Base-by-base conservation (phyloP, 2,113 vertebrate species). In the Halcyon senegalensis region DNA sequence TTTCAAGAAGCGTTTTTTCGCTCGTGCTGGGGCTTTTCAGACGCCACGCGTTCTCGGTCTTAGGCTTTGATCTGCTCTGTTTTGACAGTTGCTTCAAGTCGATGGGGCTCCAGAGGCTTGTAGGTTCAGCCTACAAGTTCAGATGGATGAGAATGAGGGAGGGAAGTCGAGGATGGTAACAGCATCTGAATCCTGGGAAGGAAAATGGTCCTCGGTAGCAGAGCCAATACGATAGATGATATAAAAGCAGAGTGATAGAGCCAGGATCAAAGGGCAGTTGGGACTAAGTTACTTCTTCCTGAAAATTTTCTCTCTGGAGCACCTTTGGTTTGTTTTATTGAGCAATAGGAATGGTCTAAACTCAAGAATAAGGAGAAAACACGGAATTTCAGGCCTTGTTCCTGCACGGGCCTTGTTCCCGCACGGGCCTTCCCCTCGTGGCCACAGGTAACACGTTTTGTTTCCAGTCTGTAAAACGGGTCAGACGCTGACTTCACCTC, bases 361-460 rank as follows among this genome's bases (percentile, higher is more conserved):
- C 20, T 64, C 16, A 25, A 76, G 63, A 51, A 21, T 59, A 9
- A 48, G 58, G 53, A 35, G 50, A 39, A 87, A 83, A 76, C 11
- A 31, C 44, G 48, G 63, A 11, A 43, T 90, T 94, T 82, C 58
- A 79, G 60, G 10, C 16, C 3, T 13, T 16, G 58, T 87, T 39
- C 64, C 87, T 28, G 6, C 2, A 1, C 58, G 76, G 60, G 11
- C 16, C 3, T 13, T 16, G 55, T 84, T 90, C 64, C 87, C 31
- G 6, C 2, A 1, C 41, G 25, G 63, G 9, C 44, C 15, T 67
- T 67, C 28, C 30, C 44, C 30, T 68, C 50, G 80, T 50, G 73
- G 74, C 74, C 81, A 62, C 79, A 85, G 80, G 73, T 92, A 59
- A 92, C 84, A 91, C 14, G 21, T 81, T 94, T 60, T 69, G 44